Percentiles rank a stretch among this genome's conserved stretches.
Evolutionary conservation across 1,140 invertebrate species (phyloP).

Genomic region (Macrotrachela quadricornifera): DNA sequence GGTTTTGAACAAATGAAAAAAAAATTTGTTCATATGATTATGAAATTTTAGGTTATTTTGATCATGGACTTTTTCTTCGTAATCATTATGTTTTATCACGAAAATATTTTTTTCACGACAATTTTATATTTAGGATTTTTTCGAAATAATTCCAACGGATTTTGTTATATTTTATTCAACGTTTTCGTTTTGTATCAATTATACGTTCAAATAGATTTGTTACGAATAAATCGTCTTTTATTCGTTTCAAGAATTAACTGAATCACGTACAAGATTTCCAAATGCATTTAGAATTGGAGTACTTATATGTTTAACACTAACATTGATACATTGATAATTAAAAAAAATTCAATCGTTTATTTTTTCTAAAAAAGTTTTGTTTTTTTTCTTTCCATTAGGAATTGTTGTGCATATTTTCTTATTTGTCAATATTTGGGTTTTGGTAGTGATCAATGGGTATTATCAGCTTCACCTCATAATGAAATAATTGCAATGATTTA

Average conservation of each 20-base stretch:
- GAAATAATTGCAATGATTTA: constrained; percentile 24
- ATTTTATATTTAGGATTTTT: constrained; percentile 47
- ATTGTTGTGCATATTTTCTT: constrained; percentile 77
- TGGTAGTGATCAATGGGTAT: constrained; percentile 66
- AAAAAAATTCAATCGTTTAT: no score
- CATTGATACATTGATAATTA: constrained; percentile 65
- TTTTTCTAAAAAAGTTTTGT: no score
- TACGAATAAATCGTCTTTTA: constrained; percentile 49
- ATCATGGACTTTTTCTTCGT: constrained; percentile 70
- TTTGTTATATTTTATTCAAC: constrained; percentile 51
- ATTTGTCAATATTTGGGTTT: constrained; percentile 71
- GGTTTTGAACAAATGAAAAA: not conserved
- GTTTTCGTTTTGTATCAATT: constrained; percentile 14
- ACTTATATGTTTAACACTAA: constrained; percentile 57
- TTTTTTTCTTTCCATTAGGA: constrained; percentile 33
- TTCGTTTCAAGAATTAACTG: constrained; percentile 80
- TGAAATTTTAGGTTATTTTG: constrained; percentile 51
- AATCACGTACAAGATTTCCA: constrained; percentile 72
- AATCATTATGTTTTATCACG: constrained; percentile 50
- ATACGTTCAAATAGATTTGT: constrained; percentile 62
- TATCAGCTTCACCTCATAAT: constrained; percentile 25
- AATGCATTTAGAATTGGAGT: constrained; percentile 41
- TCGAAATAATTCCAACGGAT: constrained; percentile 49
- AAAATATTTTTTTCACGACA: constrained; percentile 48
- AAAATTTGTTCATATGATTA: no score